A percentile compares a stretch with the other conserved stretches of the same genome.
Evolutionary conservation across 2,113 vertebrate species (phyloP).

Genomic region (Stigmatopora argus): DNA sequence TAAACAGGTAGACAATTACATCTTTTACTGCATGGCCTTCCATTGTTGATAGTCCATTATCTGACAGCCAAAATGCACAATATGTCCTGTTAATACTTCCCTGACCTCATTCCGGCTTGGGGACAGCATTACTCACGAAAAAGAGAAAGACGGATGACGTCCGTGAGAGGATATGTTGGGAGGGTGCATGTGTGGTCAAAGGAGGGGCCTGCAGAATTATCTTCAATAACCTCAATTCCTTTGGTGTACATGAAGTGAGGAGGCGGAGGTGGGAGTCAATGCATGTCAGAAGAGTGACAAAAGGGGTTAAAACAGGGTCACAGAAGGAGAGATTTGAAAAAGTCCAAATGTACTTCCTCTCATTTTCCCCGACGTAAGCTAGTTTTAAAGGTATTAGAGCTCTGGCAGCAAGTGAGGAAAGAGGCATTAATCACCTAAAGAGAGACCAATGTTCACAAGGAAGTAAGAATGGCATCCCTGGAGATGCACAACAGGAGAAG

Average conservation of each 20-base stretch:
- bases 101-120: slow-evolving; percentile 71
- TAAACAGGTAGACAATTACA: slow-evolving; percentile 23
- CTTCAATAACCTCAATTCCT: slow-evolving; percentile 67
- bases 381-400: slow-evolving; percentile 64
- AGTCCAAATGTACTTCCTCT: slow-evolving; percentile 57
- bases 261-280: slow-evolving; percentile 29
- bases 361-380: slow-evolving; percentile 56
- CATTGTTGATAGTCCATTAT: slow-evolving; percentile 64
- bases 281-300: slow-evolving; percentile 28
- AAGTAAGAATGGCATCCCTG: slow-evolving; percentile 45
- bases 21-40: slow-evolving; percentile 46
- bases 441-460: slow-evolving; percentile 57
- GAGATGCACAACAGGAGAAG: slow-evolving; percentile 17
- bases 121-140: slow-evolving; percentile 66
- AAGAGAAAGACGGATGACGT: slow-evolving; percentile 46
- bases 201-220: slow-evolving; percentile 55
- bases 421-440: slow-evolving; percentile 63
- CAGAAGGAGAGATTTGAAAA: slow-evolving; percentile 49
- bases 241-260: slow-evolving; percentile 23
- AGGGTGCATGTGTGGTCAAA: slow-evolving; percentile 22
- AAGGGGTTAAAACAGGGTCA: slow-evolving; percentile 30
- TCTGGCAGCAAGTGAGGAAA: slow-evolving; percentile 46
- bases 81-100: slow-evolving; percentile 58
- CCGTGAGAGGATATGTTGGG: slow-evolving; percentile 32
- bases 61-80: slow-evolving; percentile 60